These are phyloP conservation scores for Mythimna pallens DNA, from an alignment of 2,888 invertebrate species.

Conservation along the genomic window DNA sequence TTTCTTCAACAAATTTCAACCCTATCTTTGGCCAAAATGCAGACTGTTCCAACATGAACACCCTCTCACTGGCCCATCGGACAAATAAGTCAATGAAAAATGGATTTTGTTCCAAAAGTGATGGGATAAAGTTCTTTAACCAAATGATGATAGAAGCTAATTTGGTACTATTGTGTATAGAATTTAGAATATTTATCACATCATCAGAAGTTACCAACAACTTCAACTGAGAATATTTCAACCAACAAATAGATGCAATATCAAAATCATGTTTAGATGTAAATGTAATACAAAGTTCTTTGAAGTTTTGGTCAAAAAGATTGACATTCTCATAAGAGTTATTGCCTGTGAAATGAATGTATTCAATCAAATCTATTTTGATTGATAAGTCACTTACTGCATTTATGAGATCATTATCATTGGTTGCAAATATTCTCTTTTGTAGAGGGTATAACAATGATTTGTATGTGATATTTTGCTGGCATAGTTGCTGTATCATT, in stretches of 20 bases:
- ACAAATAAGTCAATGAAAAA: slow-evolving; percentile 86
- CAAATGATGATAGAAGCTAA: slow-evolving; percentile 85
- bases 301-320: slow-evolving; percentile 78
- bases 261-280: slow-evolving; percentile 84
- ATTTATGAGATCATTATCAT: slow-evolving; percentile 68
- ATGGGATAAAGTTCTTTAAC: slow-evolving; percentile 85
- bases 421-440: slow-evolving; percentile 74
- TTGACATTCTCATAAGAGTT: slow-evolving; percentile 77
- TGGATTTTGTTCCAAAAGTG: slow-evolving; percentile 84
- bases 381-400: slow-evolving; percentile 78
- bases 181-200: slow-evolving; percentile 79
- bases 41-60: slow-evolving; percentile 85
- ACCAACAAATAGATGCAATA: slow-evolving; percentile 86
- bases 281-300: slow-evolving; percentile 81
- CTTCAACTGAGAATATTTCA: slow-evolving; percentile 83
- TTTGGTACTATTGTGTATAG: slow-evolving; percentile 84
- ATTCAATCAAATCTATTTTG: slow-evolving; percentile 85
- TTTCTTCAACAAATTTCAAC: slow-evolving; percentile 84
- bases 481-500: slow-evolving; percentile 75
- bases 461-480: slow-evolving; percentile 78
- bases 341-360: slow-evolving; percentile 82
- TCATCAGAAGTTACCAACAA: slow-evolving; percentile 73
- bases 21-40: slow-evolving; percentile 89
- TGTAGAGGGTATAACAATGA: slow-evolving; percentile 80
- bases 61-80: slow-evolving; percentile 86